These are phyloP conservation scores for Thymelicus sylvestris DNA, from an alignment of 2,888 invertebrate genomes.

Conservation along the genomic window DNA sequence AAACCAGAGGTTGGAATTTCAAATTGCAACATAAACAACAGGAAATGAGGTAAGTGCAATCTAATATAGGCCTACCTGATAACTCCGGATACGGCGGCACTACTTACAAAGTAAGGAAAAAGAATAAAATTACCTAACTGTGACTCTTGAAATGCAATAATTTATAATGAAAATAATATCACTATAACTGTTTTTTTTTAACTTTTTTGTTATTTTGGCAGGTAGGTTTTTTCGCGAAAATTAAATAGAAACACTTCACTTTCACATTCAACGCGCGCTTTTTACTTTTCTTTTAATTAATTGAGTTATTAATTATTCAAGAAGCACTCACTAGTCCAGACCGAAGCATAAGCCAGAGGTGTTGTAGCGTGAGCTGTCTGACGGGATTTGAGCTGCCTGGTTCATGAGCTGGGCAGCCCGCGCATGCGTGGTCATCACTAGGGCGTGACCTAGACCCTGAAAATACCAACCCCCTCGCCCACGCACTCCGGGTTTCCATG, in stretches of 20 bases:
- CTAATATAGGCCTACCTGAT: background rate
- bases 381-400: constrained; percentile 59
- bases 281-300: no score
- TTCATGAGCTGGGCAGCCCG: constrained; percentile 60
- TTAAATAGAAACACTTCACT: no score
- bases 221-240: no score
- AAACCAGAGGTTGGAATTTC: no score
- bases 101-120: background rate
- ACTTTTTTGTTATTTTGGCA: no score
- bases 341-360: constrained; percentile 31
- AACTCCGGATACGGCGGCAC: background rate
- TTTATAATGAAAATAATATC: no score
- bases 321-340: constrained; percentile 40
- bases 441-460: constrained; percentile 86
- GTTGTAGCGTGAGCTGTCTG: constrained; percentile 61
- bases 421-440: constrained; percentile 68
- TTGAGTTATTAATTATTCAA: background rate
- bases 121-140: no score
- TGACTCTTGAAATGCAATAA: no score
- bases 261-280: background rate
- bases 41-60: background rate
- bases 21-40: background rate
- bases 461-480: constrained; percentile 75
- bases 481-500: constrained; percentile 69
- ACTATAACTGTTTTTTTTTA: no score